Evolutionary conservation across 2,113 vertebrate species (phyloP).

Genomic region (Lathamus discolor): DNA sequence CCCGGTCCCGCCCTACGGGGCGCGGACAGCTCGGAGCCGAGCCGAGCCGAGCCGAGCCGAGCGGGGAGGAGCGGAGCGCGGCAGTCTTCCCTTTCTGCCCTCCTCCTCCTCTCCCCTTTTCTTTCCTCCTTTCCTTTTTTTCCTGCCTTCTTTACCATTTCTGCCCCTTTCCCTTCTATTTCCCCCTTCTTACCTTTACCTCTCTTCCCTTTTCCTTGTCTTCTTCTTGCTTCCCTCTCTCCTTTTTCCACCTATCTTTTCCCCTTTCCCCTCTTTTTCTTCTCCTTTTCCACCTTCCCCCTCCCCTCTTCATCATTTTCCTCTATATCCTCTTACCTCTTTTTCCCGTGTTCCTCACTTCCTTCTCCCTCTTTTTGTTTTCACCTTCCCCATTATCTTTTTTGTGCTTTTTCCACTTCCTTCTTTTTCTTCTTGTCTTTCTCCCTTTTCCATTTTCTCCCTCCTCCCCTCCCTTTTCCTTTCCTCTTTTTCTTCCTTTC

Average conservation of each 20-base stretch:
- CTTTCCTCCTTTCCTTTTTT: rapidly evolving
- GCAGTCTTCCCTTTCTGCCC: not conserved
- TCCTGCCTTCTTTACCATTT: not conserved
- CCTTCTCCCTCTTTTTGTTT: not conserved
- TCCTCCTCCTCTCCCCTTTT: not conserved
- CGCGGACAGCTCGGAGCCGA: too few relatives aligned
- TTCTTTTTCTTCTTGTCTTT: not conserved
- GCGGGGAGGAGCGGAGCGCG: too few relatives aligned
- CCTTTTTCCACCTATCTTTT: too few relatives aligned
- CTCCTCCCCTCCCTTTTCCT: too few relatives aligned
- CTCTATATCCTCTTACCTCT: not conserved
- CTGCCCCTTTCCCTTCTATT: not conserved
- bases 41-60: too few relatives aligned
- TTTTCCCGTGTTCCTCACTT: not conserved
- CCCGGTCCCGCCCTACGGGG: not conserved
- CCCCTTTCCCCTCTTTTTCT: not conserved
- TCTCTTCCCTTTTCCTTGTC: not conserved
- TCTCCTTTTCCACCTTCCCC: not conserved
- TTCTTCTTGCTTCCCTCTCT: not conserved
- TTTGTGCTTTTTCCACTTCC: not conserved
- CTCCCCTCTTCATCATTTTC: not conserved
- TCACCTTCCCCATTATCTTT: not conserved
- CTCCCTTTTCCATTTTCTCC: not conserved
- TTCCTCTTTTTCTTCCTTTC: not conserved
- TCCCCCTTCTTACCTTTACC: not conserved